Evolutionary conservation across 1,140 invertebrate species (phyloP).

Genomic region (Bombus haemorrhoidalis): DNA sequence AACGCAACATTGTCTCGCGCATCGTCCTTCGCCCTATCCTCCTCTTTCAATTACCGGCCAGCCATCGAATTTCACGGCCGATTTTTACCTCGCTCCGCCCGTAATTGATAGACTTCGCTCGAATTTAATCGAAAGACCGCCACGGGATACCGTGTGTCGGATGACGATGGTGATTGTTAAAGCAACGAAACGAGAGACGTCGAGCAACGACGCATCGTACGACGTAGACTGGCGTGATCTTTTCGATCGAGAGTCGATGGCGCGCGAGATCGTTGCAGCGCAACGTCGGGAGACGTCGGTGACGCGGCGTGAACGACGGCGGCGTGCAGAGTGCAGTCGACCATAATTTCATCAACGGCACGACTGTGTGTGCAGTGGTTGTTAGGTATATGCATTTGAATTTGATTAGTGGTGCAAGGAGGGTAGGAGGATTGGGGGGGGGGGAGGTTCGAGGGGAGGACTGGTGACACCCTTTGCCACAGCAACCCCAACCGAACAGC

Average conservation of each 20-base stretch:
- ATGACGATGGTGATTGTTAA: no score
- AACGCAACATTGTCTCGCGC: constrained; percentile 35
- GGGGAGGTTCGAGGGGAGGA: constrained; percentile 58
- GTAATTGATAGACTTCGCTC: constrained; percentile 10
- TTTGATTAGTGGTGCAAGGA: constrained; percentile 77
- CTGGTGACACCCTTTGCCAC: constrained; percentile 79
- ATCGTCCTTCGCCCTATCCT: constrained; percentile 18
- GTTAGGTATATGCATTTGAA: constrained; percentile 79
- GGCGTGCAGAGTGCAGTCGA: constrained; percentile 76
- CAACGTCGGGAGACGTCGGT: constrained; percentile 13
- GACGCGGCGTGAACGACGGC: constrained; percentile 33
- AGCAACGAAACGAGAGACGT: background rate
- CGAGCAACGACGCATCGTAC: no score
- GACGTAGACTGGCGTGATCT: no score
- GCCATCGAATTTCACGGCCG: constrained; percentile 19
- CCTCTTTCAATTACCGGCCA: constrained; percentile 15
- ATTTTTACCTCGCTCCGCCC: background rate
- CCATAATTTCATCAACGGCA: constrained; percentile 79
- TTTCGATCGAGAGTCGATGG: background rate
- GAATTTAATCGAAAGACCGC: constrained; percentile 1
- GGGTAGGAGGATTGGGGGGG: constrained; percentile 25
- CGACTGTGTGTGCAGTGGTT: constrained; percentile 72
- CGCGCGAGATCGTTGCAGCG: constrained; percentile 44
- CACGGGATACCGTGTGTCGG: background rate
- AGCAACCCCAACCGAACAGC: constrained; percentile 74